A percentile compares a stretch with the other conserved stretches of the same genome.
These are phyloP conservation scores for Ptychoptera contaminata DNA, from an alignment of 2,888 invertebrate species.

Conservation along the genomic window DNA sequence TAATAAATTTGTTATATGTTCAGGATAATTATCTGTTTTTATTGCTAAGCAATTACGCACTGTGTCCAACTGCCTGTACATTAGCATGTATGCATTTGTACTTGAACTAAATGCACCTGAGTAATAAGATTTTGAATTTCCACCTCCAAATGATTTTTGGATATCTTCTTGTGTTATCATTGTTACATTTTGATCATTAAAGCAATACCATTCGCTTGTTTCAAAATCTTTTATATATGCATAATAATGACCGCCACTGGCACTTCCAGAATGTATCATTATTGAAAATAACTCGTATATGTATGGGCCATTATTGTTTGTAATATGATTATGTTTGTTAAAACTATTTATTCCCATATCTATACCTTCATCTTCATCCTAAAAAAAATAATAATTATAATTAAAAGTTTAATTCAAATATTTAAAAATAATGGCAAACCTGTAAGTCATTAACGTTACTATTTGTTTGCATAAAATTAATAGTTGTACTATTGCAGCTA, in stretches of 20 bases:
- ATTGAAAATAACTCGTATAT: conserved; percentile 78
- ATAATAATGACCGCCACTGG: conserved; percentile 82
- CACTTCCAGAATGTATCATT: conserved; percentile 85
- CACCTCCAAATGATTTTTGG: conserved; percentile 69
- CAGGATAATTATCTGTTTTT: conserved; percentile 52
- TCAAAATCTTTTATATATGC: conserved; percentile 75
- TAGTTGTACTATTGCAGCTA: conserved; percentile 30
- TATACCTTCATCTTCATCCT: conserved; percentile 54
- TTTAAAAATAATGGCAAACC: background rate
- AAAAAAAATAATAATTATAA: conserved; percentile 23
- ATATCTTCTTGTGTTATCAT: conserved; percentile 66
- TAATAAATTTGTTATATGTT: conserved; percentile 49
- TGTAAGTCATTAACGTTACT: conserved; percentile 9
- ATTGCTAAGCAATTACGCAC: conserved; percentile 46
- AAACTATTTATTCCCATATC: conserved; percentile 39
- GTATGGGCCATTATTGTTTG: conserved; percentile 44
- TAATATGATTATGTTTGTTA: conserved; percentile 23
- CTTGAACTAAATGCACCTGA: conserved; percentile 62
- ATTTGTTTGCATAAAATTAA: conserved; percentile 17
- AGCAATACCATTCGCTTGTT: conserved; percentile 66
- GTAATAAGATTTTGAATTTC: conserved; percentile 50
- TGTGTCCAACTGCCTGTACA: conserved; percentile 64
- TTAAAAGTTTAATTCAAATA: too few species aligned
- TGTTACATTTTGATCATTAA: conserved; percentile 72
- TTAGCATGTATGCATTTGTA: conserved; percentile 82